A percentile compares a stretch with the other conserved stretches of the same genome.
These are phyloP conservation scores for Drosophila chauvacae DNA, from an alignment of 1,140 invertebrate species.

Conservation along the genomic window DNA sequence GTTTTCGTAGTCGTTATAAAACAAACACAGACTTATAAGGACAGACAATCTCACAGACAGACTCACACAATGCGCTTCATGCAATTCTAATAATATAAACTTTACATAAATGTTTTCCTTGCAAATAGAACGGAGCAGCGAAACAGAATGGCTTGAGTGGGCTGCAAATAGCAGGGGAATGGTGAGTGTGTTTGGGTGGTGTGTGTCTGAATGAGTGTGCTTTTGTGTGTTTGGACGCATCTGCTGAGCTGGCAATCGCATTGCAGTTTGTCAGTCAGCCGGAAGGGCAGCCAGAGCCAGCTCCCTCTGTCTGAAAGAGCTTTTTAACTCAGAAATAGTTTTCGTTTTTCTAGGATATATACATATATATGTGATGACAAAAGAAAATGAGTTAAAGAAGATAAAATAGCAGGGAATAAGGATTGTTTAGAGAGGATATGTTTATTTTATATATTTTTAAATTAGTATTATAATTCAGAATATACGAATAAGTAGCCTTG, in stretches of 20 bases:
- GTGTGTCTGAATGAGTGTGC: background rate
- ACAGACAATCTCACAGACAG: constrained; percentile 20
- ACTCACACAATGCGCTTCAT: constrained; percentile 48
- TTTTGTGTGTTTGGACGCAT: constrained; percentile 37
- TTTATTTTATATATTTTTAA: background rate
- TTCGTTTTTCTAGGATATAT: constrained; percentile 6
- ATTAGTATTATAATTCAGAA: background rate
- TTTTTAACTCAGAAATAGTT: constrained; percentile 50
- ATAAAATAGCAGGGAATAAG: background rate
- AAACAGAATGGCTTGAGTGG: constrained; percentile 39
- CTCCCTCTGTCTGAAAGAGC: constrained; percentile 19
- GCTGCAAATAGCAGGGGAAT: background rate
- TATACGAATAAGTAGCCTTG: too few species aligned
- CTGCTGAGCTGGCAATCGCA: constrained; percentile 64
- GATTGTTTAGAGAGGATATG: background rate
- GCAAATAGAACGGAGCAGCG: constrained; percentile 63
- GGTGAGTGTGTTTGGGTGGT: background rate
- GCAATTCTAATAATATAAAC: constrained; percentile 76
- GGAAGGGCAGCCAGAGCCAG: constrained; percentile 14
- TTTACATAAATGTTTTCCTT: constrained; percentile 80
- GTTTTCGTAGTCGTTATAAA: constrained; percentile 62
- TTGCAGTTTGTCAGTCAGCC: constrained; percentile 62
- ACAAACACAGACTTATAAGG: constrained; percentile 56
- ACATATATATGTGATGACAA: background rate
- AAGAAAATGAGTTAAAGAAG: background rate